phyloP scores from a whole-genome alignment of 1,140 invertebrate species.

The Mactra quadrangularis region DNA sequence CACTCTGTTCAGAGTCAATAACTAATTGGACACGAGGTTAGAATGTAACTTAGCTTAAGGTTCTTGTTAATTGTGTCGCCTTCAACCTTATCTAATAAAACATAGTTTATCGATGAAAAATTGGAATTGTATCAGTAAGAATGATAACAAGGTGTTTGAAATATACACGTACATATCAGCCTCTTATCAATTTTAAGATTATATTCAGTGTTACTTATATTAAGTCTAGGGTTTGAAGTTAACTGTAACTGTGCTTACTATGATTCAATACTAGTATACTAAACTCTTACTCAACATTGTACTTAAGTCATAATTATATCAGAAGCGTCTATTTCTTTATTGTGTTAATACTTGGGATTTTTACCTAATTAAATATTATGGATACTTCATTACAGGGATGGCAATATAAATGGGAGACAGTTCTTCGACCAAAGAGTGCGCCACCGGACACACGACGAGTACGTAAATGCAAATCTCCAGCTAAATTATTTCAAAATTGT shows the following conservation, averaged over 20 bases:
- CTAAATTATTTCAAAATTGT: slow-evolving; percentile 44
- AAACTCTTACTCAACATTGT: too few relatives aligned
- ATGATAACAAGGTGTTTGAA: too few relatives aligned
- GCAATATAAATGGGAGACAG: slow-evolving; percentile 53
- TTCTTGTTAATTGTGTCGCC: neutral
- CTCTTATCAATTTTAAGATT: neutral
- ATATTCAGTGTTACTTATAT: neutral
- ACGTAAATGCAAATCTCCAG: slow-evolving; percentile 20
- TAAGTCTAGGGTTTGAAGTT: neutral
- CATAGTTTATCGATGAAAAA: neutral
- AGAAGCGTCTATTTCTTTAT: too few relatives aligned
- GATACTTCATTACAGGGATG: slow-evolving; percentile 39
- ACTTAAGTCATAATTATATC: too few relatives aligned
- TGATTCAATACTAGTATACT: too few relatives aligned
- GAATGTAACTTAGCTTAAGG: too few relatives aligned
- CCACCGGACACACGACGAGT: neutral
- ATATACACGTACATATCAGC: neutral
- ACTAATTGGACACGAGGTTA: too few relatives aligned
- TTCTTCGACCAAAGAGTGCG: slow-evolving; percentile 39
- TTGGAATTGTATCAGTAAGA: neutral
- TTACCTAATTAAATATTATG: neutral
- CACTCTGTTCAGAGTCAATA: too few relatives aligned
- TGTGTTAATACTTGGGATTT: too few relatives aligned
- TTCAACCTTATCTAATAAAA: neutral
- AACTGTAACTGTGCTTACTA: too few relatives aligned